Conservation (phyloP, 2,888 invertebrate species). For the Tigriopus californicus region DNA sequence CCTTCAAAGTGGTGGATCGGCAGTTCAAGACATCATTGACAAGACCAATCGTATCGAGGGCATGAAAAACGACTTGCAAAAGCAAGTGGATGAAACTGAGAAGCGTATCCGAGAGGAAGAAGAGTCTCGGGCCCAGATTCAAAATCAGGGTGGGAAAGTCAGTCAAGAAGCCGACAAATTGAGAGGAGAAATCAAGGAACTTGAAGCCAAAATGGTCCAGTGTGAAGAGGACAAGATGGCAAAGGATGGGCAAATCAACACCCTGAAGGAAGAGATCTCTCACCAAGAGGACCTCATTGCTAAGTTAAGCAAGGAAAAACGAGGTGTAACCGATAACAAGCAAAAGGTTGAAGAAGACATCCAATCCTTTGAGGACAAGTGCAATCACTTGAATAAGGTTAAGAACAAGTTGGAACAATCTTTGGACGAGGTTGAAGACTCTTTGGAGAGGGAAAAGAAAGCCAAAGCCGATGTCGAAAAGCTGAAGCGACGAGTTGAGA, state of each 20-base stretch:
- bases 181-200: constrained; percentile 93
- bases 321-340: constrained; percentile 43
- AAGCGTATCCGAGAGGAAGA: neutral
- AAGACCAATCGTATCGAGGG: neutral
- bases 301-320: constrained; percentile 97
- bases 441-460: constrained; percentile 98
- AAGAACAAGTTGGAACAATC: constrained; percentile 97
- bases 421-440: constrained; percentile 94
- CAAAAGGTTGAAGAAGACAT: constrained; percentile 27
- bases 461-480: constrained; percentile 92
- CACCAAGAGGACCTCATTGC: constrained; percentile 98
- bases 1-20: constrained; percentile 38
- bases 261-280: constrained; percentile 96
- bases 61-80: neutral
- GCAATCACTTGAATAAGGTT: constrained; percentile 98
- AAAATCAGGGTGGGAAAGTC: constrained; percentile 89
- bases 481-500: constrained; percentile 94
- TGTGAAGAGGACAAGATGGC: constrained; percentile 92
- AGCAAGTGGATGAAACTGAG: constrained; percentile 11
- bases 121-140: neutral
- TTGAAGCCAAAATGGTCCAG: constrained; percentile 78
- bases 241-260: constrained; percentile 95
- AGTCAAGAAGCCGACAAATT: constrained; percentile 81
- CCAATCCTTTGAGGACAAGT: constrained; percentile 88
- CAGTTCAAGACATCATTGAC: constrained; percentile 9